These are phyloP conservation scores for Dendrocincla fuliginosa DNA, from an alignment of 2,797 vertebrate species.

Conservation along the genomic window DNA sequence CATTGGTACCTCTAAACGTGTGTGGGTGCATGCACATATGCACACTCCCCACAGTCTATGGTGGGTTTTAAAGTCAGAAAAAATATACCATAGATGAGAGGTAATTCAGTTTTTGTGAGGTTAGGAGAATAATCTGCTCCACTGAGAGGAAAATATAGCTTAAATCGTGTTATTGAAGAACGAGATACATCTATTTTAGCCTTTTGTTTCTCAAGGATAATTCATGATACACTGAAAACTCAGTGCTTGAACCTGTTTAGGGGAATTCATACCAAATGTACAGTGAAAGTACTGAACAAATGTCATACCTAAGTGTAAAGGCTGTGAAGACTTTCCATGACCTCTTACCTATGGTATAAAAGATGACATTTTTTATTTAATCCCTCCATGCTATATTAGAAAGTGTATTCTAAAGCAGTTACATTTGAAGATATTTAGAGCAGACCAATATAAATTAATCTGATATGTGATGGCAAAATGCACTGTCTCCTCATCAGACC, in stretches of 20 bases:
- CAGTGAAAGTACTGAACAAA: neutral
- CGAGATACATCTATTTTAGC: neutral
- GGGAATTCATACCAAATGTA: neutral
- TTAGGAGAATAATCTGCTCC: neutral
- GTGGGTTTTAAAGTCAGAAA: neutral
- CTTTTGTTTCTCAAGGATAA: neutral
- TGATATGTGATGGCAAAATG: neutral
- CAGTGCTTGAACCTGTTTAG: neutral
- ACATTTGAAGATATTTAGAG: neutral
- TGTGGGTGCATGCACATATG: rapidly evolving
- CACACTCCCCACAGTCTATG: neutral
- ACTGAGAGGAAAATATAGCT: neutral
- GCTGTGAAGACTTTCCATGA: neutral
- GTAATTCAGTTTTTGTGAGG: neutral
- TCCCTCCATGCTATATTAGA: neutral
- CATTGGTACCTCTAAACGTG: neutral
- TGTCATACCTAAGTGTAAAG: neutral
- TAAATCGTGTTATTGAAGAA: neutral
- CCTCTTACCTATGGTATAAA: neutral
- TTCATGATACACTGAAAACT: neutral
- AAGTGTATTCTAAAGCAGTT: neutral
- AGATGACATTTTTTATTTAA: neutral
- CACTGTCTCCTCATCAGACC: neutral
- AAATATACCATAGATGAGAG: neutral
- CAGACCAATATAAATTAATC: neutral